These are phyloP conservation scores for Ptychochromis oligacanthus DNA, from an alignment of 2,113 vertebrate genomes.

Conservation along the genomic window DNA sequence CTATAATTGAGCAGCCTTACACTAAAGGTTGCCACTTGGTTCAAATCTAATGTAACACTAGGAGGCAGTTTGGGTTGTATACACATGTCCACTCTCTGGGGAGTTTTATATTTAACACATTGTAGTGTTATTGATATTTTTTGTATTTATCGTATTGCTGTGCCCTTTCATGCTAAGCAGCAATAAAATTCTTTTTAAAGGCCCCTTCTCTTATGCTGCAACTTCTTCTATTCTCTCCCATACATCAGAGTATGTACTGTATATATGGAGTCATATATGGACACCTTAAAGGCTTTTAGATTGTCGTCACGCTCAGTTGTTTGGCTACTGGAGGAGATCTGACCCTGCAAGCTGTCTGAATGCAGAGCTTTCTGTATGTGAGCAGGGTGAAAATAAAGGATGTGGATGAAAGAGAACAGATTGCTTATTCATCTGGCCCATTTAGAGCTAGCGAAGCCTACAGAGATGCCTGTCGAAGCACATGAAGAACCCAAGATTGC, in stretches of 20 bases:
- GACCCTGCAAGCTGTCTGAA: constrained; percentile 3
- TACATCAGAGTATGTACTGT: background rate
- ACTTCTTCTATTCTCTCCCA: background rate
- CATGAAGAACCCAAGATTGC: constrained; percentile 58
- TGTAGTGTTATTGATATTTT: constrained; percentile 29
- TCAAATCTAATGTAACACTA: background rate
- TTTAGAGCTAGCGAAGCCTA: constrained; percentile 80
- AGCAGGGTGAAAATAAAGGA: constrained; percentile 55
- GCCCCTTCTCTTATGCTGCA: background rate
- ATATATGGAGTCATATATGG: background rate
- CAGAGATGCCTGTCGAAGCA: constrained; percentile 59
- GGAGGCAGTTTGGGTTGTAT: too few relatives aligned
- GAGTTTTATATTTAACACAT: too few relatives aligned
- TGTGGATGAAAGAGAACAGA: constrained; percentile 78
- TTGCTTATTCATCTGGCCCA: constrained; percentile 77
- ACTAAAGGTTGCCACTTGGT: too few relatives aligned
- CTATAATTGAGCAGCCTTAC: too few relatives aligned
- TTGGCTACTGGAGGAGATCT: constrained; percentile 9
- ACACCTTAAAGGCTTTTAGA: constrained; percentile 3
- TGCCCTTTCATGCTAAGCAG: background rate
- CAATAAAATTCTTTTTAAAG: background rate
- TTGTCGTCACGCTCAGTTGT: constrained; percentile 3
- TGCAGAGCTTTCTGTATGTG: constrained; percentile 33
- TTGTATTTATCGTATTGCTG: constrained; percentile 2
- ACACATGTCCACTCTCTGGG: too few relatives aligned